Percentiles rank a stretch among this genome's conserved stretches.
Evolutionary conservation across 1,140 invertebrate genomes (phyloP).

Genomic region (Drosophila ironensis): DNA sequence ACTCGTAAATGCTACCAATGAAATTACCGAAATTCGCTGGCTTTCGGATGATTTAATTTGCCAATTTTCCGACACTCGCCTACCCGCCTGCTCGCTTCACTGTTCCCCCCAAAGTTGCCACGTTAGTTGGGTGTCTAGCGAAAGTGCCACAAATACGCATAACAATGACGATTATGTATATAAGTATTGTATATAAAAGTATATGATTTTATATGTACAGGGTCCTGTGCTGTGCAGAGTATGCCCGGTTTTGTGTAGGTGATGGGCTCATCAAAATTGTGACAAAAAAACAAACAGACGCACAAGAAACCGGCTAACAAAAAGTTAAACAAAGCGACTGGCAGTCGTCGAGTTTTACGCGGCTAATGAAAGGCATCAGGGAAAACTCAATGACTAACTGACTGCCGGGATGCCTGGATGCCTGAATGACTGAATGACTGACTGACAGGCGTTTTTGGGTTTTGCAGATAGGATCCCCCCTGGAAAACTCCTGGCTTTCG

Average conservation of each 20-base stretch:
- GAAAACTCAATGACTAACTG: constrained; percentile 11
- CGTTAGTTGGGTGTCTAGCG: constrained; percentile 50
- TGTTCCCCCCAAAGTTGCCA: constrained; percentile 9
- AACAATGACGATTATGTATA: constrained; percentile 68
- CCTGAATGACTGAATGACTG: neutral
- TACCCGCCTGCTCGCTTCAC: constrained; percentile 4
- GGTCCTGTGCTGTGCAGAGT: constrained; percentile 12
- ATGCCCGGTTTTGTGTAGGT: constrained; percentile 36
- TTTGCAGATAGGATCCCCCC: neutral
- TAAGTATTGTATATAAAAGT: constrained; percentile 26
- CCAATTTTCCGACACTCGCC: neutral
- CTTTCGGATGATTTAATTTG: constrained; percentile 18
- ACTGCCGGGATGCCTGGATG: constrained; percentile 7
- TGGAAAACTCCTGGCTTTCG: neutral
- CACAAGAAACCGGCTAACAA: constrained; percentile 52
- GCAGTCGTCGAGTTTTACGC: constrained; percentile 53
- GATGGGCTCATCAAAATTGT: constrained; percentile 60
- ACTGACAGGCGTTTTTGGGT: neutral
- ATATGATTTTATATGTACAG: neutral
- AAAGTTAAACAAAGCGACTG: constrained; percentile 62
- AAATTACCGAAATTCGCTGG: constrained; percentile 16
- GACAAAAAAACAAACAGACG: constrained; percentile 47
- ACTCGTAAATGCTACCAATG: constrained; percentile 8
- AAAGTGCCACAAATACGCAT: constrained; percentile 69
- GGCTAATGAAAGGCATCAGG: constrained; percentile 55